A percentile compares a stretch with the other conserved stretches of the same genome.
phyloP scores from a whole-genome alignment of 2,888 invertebrate genomes.

The Sialis lutaria region DNA sequence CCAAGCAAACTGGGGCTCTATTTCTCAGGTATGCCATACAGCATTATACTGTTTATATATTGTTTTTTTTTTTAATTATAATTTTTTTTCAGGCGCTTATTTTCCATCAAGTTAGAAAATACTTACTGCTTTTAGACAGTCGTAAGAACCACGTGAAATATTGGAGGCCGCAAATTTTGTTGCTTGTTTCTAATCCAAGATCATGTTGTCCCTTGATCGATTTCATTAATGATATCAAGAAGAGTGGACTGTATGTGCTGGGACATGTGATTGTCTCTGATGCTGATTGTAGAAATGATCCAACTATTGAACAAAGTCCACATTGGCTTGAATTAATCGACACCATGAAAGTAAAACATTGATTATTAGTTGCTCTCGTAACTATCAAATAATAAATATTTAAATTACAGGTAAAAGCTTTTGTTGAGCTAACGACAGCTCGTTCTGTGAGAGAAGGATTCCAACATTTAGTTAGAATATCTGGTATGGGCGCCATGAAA shows the following conservation, averaged over 20 bases:
- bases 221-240: conserved; percentile 96
- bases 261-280: conserved; percentile 56
- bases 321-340: conserved; percentile 91
- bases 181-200: conserved; percentile 82
- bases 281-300: conserved; percentile 38
- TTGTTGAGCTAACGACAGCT: conserved; percentile 85
- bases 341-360: conserved; percentile 57
- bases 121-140: conserved; percentile 84
- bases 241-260: conserved; percentile 75
- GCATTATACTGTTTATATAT: too few relatives aligned
- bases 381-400: not conserved
- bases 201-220: conserved; percentile 83
- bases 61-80: too few relatives aligned
- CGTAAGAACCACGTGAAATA: conserved; percentile 98
- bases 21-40: conserved; percentile 39
- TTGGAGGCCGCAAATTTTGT: conserved; percentile 93
- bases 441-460: conserved; percentile 74
- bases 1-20: conserved; percentile 81
- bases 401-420: conserved; percentile 59
- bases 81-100: conserved; percentile 64
- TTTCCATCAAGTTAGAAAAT: conserved; percentile 97
- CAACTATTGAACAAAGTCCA: conserved; percentile 58
- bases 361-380: not conserved
- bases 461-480: conserved; percentile 75
- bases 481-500: conserved; percentile 98